Evolutionary conservation across 2,888 invertebrate genomes (phyloP), one percentile per base, ranked within the genome.

Genomic region (Acronicta alni): DNA sequence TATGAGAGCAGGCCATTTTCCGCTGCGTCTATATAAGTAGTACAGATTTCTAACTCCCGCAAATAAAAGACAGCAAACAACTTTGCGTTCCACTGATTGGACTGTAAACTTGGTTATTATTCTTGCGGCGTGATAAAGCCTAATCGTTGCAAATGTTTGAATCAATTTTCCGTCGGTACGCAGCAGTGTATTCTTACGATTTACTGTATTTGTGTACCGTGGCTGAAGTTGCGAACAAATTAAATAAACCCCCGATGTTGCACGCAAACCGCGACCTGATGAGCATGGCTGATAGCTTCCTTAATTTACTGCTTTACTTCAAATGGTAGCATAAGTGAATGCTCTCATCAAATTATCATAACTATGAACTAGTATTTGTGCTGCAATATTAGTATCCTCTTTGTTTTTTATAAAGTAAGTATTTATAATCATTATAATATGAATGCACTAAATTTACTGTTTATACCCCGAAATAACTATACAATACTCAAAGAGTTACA

Each of bases 221-320:
- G 59, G 48, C 70, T 72, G 59, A 74, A 57, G 75, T 78, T 73
- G 70, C 79, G 69, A 76, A 72, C 63, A 82, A 85, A 85, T 84
- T 84, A 81, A 82, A 85, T 83, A 82, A 86, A 85, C 83, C 75
- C 75, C 75, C 78, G 61, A 75, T 64, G 65, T 67, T 74, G 75
- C 86, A 88, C 87, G 89, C 87, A 78, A 83, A 63, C 73, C 53
- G 23, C 48, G 57, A 59, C 51, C 66, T 75, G 67, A 73, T 76
- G 73, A 76, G 61, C 52, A 56, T 58, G 41, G 62, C 69, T 64
- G 70, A 81, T 83, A 81, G 62, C 61, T 75, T 74, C 53, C 62
- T 67, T 62, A 75, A 76, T 71, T 71, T 74, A 75, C 72, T 57
- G 45, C 32, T 41, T 65, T 45, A 57, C 42, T 48, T 44, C 26